phyloP scores from a whole-genome alignment of 2,113 vertebrate species.

The Aegypius monachus region DNA sequence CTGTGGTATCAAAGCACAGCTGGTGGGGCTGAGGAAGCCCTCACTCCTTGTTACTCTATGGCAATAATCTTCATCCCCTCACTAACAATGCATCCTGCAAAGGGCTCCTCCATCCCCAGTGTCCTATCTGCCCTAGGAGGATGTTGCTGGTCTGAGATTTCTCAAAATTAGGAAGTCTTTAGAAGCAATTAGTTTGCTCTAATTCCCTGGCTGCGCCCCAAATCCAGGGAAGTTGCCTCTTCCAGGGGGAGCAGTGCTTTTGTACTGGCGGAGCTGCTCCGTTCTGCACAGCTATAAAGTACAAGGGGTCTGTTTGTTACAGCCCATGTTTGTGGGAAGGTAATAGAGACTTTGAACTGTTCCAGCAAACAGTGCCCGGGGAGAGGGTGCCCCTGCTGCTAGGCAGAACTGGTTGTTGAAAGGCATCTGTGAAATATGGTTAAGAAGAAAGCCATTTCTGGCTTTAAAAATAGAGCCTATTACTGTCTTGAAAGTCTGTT shows the following conservation, averaged over 20 bases:
- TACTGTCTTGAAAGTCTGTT: constrained; percentile 49
- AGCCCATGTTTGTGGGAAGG: not conserved
- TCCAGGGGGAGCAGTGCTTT: not conserved
- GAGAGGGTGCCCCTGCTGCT: not conserved
- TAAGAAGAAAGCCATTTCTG: constrained; percentile 16
- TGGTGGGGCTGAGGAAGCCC: not conserved
- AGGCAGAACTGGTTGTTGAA: not conserved
- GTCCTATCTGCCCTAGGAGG: not conserved
- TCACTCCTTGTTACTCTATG: not conserved
- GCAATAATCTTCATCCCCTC: not conserved
- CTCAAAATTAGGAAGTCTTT: constrained; percentile 39
- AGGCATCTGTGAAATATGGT: not conserved
- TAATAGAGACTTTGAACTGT: not conserved
- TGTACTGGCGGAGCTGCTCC: not conserved
- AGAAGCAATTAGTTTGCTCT: constrained; percentile 7
- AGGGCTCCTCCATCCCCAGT: not conserved
- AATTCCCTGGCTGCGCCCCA: not conserved
- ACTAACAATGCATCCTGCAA: not conserved
- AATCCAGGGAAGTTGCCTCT: not conserved
- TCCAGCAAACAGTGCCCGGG: not conserved
- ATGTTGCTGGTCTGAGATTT: constrained; percentile 21
- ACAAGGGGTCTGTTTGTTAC: not conserved
- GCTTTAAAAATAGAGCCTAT: constrained; percentile 32
- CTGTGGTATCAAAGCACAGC: constrained; percentile 43
- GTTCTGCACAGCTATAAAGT: not conserved